Evolutionary conservation across 2,797 vertebrate species (phyloP), one percentile per base, ranked within the genome.

Genomic region (Brachymystax lenok): DNA sequence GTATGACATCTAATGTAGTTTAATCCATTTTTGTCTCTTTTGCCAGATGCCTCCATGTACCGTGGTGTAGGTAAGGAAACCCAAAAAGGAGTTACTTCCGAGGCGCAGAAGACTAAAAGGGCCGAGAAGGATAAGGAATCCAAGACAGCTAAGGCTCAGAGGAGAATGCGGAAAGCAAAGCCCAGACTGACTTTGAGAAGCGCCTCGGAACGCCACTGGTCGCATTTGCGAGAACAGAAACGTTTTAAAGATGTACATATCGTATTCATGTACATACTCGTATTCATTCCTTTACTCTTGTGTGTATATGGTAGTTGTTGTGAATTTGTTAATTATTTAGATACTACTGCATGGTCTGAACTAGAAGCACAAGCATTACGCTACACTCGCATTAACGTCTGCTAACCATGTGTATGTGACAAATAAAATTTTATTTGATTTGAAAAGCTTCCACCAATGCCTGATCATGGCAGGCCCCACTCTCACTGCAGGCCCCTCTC

Each of bases 21-120:
- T 21, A 28, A n/a, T 8, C 73, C 6, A 63, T 69, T 27, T 14
- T 52, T 0, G 1, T 81, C 10, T 83, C 3, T 83, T 67, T 63
- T 77, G 73, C n/a, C 77, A 92, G 91, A 82, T 50, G 56, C 17
- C 4, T 54, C 0, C 1, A 69, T 87, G 1, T 88, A 71, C 21
- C 90, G 91, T 71, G 1, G 19, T 0, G 75, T 73, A n/a, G 64
- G 2, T 56, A 67, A 2, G 21, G 17, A 0, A 19, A 74, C 33
- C 50, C 27, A 75, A 5, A 17, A 35, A 0, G 1, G 35, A 80
- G 54, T 3, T 69, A 12, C 79, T 3, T 46, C 40, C 10, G 40
- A 46, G 40, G 40, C 40, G 2, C 46, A 67, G 63, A 66, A 54
- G 21, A 46, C 50, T 17, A 74, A 24, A 28, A 77, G 10, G 21